Evolutionary conservation across 2,888 invertebrate species (phyloP), one percentile per base, ranked within the genome.

Genomic region (Ramazzottius varieornatus): DNA sequence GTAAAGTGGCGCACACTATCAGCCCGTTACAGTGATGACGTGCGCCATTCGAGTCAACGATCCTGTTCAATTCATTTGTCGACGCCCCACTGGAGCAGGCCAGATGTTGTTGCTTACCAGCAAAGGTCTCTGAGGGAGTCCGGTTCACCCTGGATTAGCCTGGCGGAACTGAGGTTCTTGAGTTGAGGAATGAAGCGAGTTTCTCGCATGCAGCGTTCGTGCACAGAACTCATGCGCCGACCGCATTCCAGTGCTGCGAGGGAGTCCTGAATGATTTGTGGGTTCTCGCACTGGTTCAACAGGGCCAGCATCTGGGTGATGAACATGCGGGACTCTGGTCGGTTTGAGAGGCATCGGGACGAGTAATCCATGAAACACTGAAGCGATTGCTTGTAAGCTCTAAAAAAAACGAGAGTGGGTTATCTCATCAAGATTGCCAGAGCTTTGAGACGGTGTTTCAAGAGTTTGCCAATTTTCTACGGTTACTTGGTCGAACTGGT

Each of bases 171-270:
- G 24, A 54, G 54, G 20, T 16, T 29, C 54, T 54, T 54, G 16
- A 54, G 54, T 29, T 54, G 54, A 4, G 54, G 54, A 24, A 54
- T 29, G 24, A 54, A 54, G 8, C 54, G 54, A 8, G 54, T 54
- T 54, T 54, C 54, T 29, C 54, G 54, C 13, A 54, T 54, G 54
- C 54, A 54, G 20, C 54, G 54, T 29, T 54, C 54, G 29, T 54
- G 54, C 8, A 54, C 54, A 13, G n/a, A 4, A 29, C n/a, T 24
- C 54, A 54, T 54, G 4, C 54, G 54, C 24, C 29, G 20, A 24
- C 54, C 54, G 24, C 54, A 54, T 24, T 54, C 54, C 20, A 54
- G 54, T 24, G 54, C 13, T 24, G 54, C 54, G n/a, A 54, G 13
- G 20, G 29, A 8, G 29, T 54, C 54, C 54, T 54, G 54, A 4